Conservation (phyloP, 2,797 vertebrate genomes). For the Dendrocincla fuliginosa region DNA sequence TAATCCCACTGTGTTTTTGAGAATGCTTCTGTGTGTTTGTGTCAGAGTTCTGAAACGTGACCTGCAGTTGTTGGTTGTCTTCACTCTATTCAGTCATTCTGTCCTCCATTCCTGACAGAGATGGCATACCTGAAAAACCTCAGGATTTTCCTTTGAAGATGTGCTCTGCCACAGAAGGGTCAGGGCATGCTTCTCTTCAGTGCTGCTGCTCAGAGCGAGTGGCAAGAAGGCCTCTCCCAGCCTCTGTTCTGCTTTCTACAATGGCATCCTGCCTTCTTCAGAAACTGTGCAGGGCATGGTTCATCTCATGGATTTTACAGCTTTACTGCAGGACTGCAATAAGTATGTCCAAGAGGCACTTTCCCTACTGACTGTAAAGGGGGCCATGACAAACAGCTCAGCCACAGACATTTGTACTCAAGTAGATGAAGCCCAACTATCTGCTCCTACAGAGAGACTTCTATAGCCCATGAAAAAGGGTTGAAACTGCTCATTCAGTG, state of each 20-base stretch:
- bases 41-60: neutral
- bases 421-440: neutral
- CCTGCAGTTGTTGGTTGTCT: neutral
- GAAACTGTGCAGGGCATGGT: neutral
- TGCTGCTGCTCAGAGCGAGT: neutral
- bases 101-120: neutral
- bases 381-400: neutral
- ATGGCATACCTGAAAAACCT: neutral
- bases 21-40: neutral
- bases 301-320: neutral
- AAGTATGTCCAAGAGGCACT: neutral
- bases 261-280: neutral
- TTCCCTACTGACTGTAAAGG: neutral
- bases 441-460: neutral
- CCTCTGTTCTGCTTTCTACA: fast-evolving
- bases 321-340: neutral
- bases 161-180: neutral
- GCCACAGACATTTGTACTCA: neutral
- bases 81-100: neutral
- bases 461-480: neutral
- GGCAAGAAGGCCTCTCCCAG: neutral
- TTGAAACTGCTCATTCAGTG: neutral
- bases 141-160: neutral
- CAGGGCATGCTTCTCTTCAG: neutral
- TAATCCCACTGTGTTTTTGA: neutral